Evolutionary conservation across 2,797 vertebrate genomes (phyloP).

Genomic region (Remorina albescens): DNA sequence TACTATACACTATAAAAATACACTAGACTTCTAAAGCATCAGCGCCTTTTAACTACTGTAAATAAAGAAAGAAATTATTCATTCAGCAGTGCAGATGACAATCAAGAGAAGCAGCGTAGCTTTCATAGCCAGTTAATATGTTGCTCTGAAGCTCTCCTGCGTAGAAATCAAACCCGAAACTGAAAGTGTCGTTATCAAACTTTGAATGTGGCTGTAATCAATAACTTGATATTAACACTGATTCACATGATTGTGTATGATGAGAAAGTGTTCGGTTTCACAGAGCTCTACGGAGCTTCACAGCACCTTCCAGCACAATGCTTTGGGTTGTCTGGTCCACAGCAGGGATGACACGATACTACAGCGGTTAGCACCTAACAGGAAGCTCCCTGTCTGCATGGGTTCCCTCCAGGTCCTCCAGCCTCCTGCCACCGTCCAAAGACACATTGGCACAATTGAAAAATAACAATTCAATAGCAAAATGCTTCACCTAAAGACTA

Average conservation of each 20-base stretch:
- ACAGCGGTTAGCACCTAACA: no score
- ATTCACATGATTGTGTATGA: neutral
- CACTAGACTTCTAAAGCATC: constrained; percentile 31
- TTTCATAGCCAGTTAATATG: constrained; percentile 1
- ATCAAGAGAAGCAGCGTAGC: constrained; percentile 17
- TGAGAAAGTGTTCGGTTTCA: neutral
- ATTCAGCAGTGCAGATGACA: constrained; percentile 44
- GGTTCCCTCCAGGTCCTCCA: no score
- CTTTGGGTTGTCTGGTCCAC: neutral
- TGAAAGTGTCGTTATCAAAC: constrained; percentile 9
- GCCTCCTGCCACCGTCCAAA: no score
- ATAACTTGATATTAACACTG: neutral
- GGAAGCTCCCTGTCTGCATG: no score
- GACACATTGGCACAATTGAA: no score
- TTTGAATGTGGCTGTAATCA: neutral
- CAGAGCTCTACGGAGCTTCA: neutral
- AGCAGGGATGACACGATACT: no score
- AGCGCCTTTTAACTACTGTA: constrained; percentile 46
- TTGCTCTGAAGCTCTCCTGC: constrained; percentile 3
- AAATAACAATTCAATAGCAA: no score
- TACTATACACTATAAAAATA: constrained; percentile 66
- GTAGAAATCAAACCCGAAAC: constrained; percentile 23
- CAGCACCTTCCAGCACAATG: neutral
- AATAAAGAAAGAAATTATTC: constrained; percentile 55
- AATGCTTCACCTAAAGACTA: no score